Evolutionary conservation across 2,888 invertebrate genomes (phyloP), one percentile per base, ranked within the genome.

Genomic region (Caenorhabditis angaria): DNA sequence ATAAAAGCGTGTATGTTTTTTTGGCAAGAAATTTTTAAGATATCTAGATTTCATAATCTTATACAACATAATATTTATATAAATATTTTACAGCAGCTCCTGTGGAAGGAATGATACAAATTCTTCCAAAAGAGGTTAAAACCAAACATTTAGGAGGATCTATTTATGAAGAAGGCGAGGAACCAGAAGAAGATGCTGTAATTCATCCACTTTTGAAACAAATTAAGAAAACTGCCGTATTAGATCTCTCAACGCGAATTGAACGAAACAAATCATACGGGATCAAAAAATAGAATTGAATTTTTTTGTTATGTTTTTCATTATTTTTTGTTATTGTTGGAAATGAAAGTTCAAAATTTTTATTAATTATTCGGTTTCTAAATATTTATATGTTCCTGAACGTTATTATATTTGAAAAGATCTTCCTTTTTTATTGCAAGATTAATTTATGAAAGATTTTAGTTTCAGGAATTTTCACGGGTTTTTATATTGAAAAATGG

Each of bases 131-230:
- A 18, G 72, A 68, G 20, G 24, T 62, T 1, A 72, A 72, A 47
- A 35, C 27, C 0, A 72, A 68, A 35, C 1, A 29, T 25, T 22
- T 72, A 6, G 72, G 72, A 8, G 72, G 72, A 14, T 59, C 57
- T 12, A 68, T 72, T 58, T 72, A 68, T 48, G 72, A 72, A 18
- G 72, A 72, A 29, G 67, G 67, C 32, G 67, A 68, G n/a, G 67
- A 62, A 27, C 64, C 72, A 0, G 41, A 24, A 4, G 55, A 61
- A 27, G 55, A 27, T 3, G 35, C 32, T 2, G 48, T 41, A 32
- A 51, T 57, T 25, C 72, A 72, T 55, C 67, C 65, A 22, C 58
- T 24, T 3, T 54, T 72, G 29, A 60, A 57, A n/a, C 54, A 54
- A 55, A 72, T 72, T 32, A 72, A 68, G 56, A 68, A 68, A 50